phyloP scores from a whole-genome alignment of 1,140 invertebrate species.

The Littorina saxatilis region DNA sequence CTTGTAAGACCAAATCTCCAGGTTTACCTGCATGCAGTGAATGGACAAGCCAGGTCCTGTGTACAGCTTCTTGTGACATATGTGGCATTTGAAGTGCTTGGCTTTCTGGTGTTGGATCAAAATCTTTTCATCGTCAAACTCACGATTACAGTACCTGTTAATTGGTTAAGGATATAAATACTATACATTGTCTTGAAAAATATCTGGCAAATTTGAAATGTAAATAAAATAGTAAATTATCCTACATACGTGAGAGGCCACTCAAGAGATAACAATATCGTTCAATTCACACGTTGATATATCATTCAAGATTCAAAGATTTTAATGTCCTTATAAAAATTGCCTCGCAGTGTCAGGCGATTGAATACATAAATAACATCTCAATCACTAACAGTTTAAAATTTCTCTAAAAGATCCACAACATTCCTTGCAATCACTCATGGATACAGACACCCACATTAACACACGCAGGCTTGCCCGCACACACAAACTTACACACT shows the following conservation, averaged over 20 bases:
- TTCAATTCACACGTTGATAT: too few relatives aligned
- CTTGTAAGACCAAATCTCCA: too few relatives aligned
- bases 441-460: too few relatives aligned
- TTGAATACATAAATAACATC: background rate
- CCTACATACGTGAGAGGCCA: too few relatives aligned
- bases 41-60: constrained; percentile 97
- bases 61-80: constrained; percentile 99
- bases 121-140: constrained; percentile 99
- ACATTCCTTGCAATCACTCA: too few relatives aligned
- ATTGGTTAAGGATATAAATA: constrained; percentile 52
- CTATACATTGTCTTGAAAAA: too few relatives aligned
- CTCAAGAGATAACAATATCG: too few relatives aligned
- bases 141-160: constrained; percentile 98
- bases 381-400: background rate
- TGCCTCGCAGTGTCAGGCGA: constrained; percentile 21
- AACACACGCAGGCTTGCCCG: too few relatives aligned
- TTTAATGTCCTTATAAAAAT: too few relatives aligned
- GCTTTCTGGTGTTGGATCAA: constrained; percentile 99
- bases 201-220: background rate
- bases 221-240: constrained; percentile 56
- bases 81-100: constrained; percentile 99
- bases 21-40: constrained; percentile 98
- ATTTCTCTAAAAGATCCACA: too few relatives aligned
- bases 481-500: too few relatives aligned
- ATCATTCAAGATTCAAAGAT: too few relatives aligned